Evolutionary conservation across 2,797 vertebrate genomes (phyloP), one percentile per base, ranked within the genome.

Genomic region (Sebastes hubbsi): DNA sequence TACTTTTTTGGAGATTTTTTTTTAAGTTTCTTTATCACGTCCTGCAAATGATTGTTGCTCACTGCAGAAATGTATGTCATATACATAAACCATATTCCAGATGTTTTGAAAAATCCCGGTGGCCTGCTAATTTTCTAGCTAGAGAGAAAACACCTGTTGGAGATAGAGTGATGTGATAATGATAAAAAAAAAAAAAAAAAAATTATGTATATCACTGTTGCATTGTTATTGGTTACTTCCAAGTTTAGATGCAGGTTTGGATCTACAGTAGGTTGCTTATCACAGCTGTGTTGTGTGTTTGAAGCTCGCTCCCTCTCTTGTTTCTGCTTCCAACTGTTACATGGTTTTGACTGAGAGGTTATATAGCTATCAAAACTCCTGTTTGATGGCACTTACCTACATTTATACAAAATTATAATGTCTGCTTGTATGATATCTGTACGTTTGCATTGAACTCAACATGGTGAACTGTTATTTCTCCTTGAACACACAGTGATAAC

Each of bases 41-140:
- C 82, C 66, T 84, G 83, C 62, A 73, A 59, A 78, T 65, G 54
- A 78, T 75, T 81, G 78, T 79, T 60, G 75, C 46, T 82, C 69
- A 36, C 80, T 76, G 82, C 59, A 82, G 79, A 81, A 86, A 73
- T 72, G 62, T 67, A 25, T 25, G 65, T 78, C 70, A 64, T 75
- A 13, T 56, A 12, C 13, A 30, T 77, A 72, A 72, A 69, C 8
- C 24, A 60, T 65, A 61, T 52, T 71, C 52, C 77, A 72, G 25
- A 66, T 58, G 66, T 81, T 78, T 46, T 18, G 11, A 82, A 72
- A 71, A 65, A 25, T 71, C 67, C 58, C 70, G 65, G 58, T 67
- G 60, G 42, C 64, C 54, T 82, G 73, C 73, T 69, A 58, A 29
- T 77, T 88, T 72, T 72, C 32, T 52, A 86, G 67, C 56, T 72